Percentiles rank a stretch among this genome's conserved stretches.
These are phyloP conservation scores for Blennius ocellaris DNA, from an alignment of 2,113 vertebrate species.

Conservation along the genomic window DNA sequence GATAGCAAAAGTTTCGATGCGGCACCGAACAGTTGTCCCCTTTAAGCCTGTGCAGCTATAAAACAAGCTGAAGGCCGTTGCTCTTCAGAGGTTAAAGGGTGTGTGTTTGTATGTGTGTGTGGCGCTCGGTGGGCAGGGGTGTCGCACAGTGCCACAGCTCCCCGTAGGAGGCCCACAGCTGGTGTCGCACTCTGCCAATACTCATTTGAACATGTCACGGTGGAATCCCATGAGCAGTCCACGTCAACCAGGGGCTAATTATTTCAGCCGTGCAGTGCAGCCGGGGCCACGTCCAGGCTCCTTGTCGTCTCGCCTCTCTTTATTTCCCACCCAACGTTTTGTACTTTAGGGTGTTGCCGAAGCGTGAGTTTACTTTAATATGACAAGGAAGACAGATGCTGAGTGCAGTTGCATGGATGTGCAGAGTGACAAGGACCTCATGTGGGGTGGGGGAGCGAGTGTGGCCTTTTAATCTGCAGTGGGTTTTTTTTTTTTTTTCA, in stretches of 20 bases:
- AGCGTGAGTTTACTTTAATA: constrained; percentile 56
- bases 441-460: constrained; percentile 28
- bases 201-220: constrained; percentile 73
- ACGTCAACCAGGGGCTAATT: constrained; percentile 76
- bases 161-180: constrained; percentile 71
- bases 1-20: constrained; percentile 30
- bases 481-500: constrained; percentile 20
- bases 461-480: constrained; percentile 57
- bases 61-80: constrained; percentile 30
- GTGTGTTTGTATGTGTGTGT: constrained; percentile 9
- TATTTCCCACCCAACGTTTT: constrained; percentile 5
- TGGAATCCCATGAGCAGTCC: constrained; percentile 64
- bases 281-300: constrained; percentile 64
- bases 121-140: constrained; percentile 1
- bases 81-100: constrained; percentile 19
- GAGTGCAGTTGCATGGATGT: constrained; percentile 59
- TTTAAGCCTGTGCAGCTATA: constrained; percentile 6
- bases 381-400: constrained; percentile 65
- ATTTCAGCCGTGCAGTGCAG: constrained; percentile 72
- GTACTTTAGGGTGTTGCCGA: constrained; percentile 63
- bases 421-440: constrained; percentile 62
- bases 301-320: constrained; percentile 57
- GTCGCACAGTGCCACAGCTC: constrained; percentile 49
- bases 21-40: constrained; percentile 32
- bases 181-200: constrained; percentile 73